Base-by-base conservation (phyloP, 2,797 vertebrate genomes). In the Poeciliopsis turneri region DNA sequence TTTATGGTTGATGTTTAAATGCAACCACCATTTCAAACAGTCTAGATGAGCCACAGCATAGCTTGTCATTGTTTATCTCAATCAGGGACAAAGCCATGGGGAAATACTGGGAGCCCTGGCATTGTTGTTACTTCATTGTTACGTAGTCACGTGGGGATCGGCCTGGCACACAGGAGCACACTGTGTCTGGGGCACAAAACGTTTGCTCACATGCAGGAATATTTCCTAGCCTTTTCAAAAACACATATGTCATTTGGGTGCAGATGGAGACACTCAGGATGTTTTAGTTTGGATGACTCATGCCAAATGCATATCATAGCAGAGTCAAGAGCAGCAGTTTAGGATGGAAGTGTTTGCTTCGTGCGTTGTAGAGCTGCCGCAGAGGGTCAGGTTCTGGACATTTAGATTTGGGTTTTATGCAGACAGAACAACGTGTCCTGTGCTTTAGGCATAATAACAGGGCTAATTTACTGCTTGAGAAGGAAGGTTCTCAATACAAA, bases 111-210 rank as follows among this genome's bases (percentile, higher is more conserved):
- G 82, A 92, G 88, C 86, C 80, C 90, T 83, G 90, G 84, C 91
- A 93, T 95, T 94, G 93, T 93, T 89, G 79, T 87, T 80, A 49
- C 89, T 87, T 92, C 91, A 90, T 93, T 93, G 92, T 92, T 88
- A 82, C 85, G 82, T 87, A 78, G 55, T 89, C 92, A 94, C 90
- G 78, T 92, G 90, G 88, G 70, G 72, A 28, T 57, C 79, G 66
- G 83, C 89, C 89, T 87, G 92, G 84, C 81, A 90, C 92, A 86
- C 86, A 89, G 87, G 86, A 76, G 87, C 86, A 87, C 88, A 23
- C 80, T 82, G 79, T 68, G 75, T 71, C 81, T 46, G 18, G 25
- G 88, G 83, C 88, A 94, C 94, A 95, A 93, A 93, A 90, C 92
- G 92, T 79, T 85, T 88, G 89, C 90, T 91, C 90, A 88, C 88